Evolutionary conservation across 2,113 vertebrate species (phyloP), one percentile per base, ranked within the genome.

Genomic region (Proterorhinus semilunaris): DNA sequence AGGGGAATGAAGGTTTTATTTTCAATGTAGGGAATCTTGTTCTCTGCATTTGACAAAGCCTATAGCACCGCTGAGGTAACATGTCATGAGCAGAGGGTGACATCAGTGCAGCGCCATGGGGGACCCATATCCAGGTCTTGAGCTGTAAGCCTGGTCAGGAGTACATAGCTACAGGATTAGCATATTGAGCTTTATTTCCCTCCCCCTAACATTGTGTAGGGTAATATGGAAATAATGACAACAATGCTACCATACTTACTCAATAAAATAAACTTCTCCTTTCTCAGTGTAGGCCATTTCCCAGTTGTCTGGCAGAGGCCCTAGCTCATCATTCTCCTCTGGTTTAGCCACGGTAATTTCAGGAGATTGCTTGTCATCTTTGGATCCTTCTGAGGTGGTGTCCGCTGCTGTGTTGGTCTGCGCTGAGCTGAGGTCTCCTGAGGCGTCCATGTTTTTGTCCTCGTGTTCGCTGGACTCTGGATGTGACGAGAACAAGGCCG

Each of bases 211-310:
- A 36, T 5, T 36, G 27, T 36, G 27, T 36, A 36, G 27, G 27
- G 27, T 36, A 36, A 36, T 36, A 36, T 36, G 4, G 27, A 36
- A 36, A 36, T 36, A 5, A 36, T 36, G 27, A 36, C 27, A 21
- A 21, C 9, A 7, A n/a, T 15, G 13, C 10, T 46, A 75, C 46
- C 9, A 3, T 42, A 95, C 96, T 96, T 82, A 99, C 98, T 99
- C 98, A 77, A 99, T 99, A 84, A 99, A 99, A 91, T 99, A 98
- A 78, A 99, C 96, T 91, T 99, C 98, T 21, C 97, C 98, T 75
- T 98, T 98, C 88, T 99, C 98, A 6, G 98, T 99, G 83, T 98
- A 99, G 49, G 98, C 98, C 96, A 99, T 99, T 92, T 99, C 98
- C 96, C 98, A 99, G 89, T 99, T 99, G 85, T 98, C 98, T 16